These are phyloP conservation scores for Eciton burchellii DNA, from an alignment of 1,140 invertebrate genomes.

Conservation along the genomic window DNA sequence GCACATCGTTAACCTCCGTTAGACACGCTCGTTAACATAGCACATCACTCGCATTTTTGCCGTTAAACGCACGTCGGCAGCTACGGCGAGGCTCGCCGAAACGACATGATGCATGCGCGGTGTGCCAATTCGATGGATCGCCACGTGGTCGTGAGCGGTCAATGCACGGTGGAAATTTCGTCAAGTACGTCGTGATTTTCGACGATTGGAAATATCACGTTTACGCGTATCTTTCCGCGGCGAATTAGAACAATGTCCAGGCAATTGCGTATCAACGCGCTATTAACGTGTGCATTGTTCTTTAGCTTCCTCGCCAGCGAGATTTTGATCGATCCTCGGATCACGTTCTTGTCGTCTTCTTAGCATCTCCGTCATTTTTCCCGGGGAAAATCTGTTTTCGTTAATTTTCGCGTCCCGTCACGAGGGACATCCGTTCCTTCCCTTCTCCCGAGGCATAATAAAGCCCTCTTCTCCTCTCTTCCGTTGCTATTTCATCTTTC, in stretches of 20 bases:
- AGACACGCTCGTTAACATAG: slow-evolving; percentile 54
- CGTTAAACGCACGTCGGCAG: neutral
- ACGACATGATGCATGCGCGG: neutral
- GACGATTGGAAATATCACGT: neutral
- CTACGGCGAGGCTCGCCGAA: neutral
- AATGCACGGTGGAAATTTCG: neutral
- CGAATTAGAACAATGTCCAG: too few species aligned
- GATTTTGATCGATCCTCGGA: slow-evolving; percentile 24
- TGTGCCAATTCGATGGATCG: neutral
- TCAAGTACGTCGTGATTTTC: slow-evolving; percentile 16
- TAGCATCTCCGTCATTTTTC: neutral
- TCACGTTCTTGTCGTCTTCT: slow-evolving; percentile 20
- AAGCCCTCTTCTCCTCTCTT: slow-evolving; percentile 38
- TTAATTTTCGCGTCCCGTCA: slow-evolving; percentile 51
- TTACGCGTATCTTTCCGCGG: too few species aligned
- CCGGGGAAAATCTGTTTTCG: slow-evolving; percentile 32
- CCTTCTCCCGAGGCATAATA: slow-evolving; percentile 43
- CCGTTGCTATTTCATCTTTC: slow-evolving; percentile 24
- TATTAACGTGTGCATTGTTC: neutral
- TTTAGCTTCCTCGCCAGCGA: neutral
- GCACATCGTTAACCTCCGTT: slow-evolving; percentile 46
- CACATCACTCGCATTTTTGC: slow-evolving; percentile 42
- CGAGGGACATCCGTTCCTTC: slow-evolving; percentile 18
- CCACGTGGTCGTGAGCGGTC: neutral
- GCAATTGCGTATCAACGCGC: neutral